A percentile compares a stretch with the other conserved stretches of the same genome.
Evolutionary conservation across 2,113 vertebrate genomes (phyloP).

Genomic region (Glaucidium brasilianum): DNA sequence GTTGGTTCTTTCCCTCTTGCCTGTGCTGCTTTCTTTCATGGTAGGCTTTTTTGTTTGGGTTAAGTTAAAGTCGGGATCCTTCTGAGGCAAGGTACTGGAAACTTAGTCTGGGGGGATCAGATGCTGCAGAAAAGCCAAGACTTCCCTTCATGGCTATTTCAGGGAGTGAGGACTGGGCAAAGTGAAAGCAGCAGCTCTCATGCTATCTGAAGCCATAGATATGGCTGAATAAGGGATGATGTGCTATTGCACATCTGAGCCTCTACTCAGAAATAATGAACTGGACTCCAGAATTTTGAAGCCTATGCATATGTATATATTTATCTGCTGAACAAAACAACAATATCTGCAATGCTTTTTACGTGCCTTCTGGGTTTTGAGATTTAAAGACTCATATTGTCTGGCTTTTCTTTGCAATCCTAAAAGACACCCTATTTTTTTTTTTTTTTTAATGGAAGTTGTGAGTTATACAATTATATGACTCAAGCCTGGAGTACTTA

Average conservation of each 20-base stretch:
- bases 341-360: slow-evolving; percentile 27
- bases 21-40: background rate
- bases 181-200: background rate
- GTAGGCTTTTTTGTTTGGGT: background rate
- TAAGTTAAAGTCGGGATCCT: background rate
- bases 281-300: background rate
- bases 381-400: slow-evolving; percentile 25
- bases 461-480: slow-evolving; percentile 36
- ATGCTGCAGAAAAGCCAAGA: background rate
- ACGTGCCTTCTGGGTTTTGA: slow-evolving; percentile 38
- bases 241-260: background rate
- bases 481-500: slow-evolving; percentile 16
- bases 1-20: background rate
- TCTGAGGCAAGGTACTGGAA: background rate
- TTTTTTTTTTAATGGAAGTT: slow-evolving; percentile 28
- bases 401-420: background rate
- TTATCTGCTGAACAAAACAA: slow-evolving; percentile 43
- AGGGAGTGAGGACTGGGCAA: background rate
- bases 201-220: background rate
- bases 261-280: background rate
- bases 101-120: background rate
- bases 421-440: slow-evolving; percentile 15
- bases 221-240: background rate
- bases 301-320: slow-evolving; percentile 36
- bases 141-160: background rate